Conservation (phyloP, 2,113 vertebrate species). For the Nannospalax galili region DNA sequence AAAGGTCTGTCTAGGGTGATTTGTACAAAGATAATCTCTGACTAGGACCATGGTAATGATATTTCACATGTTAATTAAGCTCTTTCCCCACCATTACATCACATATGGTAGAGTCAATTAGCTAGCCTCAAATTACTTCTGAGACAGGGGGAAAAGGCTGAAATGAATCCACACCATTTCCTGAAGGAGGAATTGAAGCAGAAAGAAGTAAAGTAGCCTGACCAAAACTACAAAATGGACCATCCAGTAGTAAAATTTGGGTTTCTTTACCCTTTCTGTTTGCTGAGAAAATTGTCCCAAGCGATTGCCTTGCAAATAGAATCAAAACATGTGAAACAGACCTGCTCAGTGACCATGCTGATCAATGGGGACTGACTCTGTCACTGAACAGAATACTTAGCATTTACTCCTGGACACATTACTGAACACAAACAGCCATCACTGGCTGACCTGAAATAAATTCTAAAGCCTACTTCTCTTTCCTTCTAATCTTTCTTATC, state of each 20-base stretch:
- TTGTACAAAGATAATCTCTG: background rate
- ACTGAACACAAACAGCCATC: no score
- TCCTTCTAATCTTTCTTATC: background rate
- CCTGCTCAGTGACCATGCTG: background rate
- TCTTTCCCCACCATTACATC: conserved; percentile 5
- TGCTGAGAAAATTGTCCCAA: background rate
- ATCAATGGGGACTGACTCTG: background rate
- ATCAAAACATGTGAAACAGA: background rate
- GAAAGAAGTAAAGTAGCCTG: conserved; percentile 41
- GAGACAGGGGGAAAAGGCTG: conserved; percentile 11
- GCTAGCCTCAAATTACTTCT: conserved; percentile 45
- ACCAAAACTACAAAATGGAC: conserved; percentile 33
- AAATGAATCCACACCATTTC: conserved; percentile 56
- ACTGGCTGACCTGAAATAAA: background rate
- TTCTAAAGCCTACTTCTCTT: background rate
- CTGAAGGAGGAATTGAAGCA: conserved; percentile 57
- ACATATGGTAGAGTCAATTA: conserved; percentile 36
- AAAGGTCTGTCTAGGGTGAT: background rate
- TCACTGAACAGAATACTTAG: background rate
- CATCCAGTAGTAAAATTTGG: background rate
- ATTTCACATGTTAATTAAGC: conserved; percentile 27
- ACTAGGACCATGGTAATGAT: background rate
- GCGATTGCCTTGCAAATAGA: conserved; percentile 44
- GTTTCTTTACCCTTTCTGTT: conserved; percentile 29
- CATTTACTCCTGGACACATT: background rate